Percentiles rank a stretch among this genome's conserved stretches.
Conservation (phyloP, 2,888 invertebrate species). For the Aphidoletes aphidimyza region DNA sequence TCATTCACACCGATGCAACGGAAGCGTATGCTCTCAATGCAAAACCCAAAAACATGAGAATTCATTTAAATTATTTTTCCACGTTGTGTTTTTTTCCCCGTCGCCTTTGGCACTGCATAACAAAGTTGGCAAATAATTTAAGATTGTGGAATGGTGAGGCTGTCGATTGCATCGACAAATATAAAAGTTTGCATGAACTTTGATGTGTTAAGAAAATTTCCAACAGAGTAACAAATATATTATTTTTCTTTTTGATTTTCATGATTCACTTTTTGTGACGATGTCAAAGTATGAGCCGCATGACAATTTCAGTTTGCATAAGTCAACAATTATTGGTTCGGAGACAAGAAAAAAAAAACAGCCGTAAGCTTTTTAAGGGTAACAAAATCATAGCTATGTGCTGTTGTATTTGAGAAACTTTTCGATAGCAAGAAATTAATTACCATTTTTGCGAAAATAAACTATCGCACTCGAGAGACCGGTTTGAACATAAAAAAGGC, state of each 20-base stretch:
- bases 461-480: not conserved
- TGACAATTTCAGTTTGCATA: not conserved
- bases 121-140: not conserved
- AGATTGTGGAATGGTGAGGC: not conserved
- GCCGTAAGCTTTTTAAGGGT: not conserved
- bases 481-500: not conserved
- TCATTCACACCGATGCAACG: not conserved
- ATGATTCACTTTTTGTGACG: too few relatives aligned
- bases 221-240: not conserved
- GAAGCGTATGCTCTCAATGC: not conserved
- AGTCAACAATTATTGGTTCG: not conserved
- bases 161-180: not conserved
- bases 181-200: not conserved
- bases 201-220: not conserved
- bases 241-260: not conserved
- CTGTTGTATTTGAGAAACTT: not conserved
- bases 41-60: not conserved
- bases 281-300: too few relatives aligned
- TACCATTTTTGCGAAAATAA: not conserved
- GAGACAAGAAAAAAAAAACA: not conserved
- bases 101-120: too few relatives aligned
- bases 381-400: not conserved
- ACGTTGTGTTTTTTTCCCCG: not conserved
- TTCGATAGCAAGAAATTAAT: conserved; percentile 2
- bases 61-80: not conserved